These are phyloP conservation scores for Stegodyphus dumicola DNA, from an alignment of 1,140 invertebrate genomes.

Conservation along the genomic window DNA sequence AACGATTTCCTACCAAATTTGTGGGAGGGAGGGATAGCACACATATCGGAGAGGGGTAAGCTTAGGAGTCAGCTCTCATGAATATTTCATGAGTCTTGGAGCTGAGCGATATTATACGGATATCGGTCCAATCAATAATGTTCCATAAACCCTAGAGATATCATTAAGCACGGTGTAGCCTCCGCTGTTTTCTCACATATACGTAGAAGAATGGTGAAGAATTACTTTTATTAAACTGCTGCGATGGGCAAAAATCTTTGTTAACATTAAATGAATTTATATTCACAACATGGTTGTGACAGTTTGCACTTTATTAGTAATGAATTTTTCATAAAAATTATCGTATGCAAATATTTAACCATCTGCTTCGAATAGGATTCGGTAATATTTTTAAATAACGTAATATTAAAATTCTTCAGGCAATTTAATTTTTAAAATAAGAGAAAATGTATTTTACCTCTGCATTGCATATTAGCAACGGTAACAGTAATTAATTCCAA, in stretches of 20 bases:
- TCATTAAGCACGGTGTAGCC: slow-evolving; percentile 27
- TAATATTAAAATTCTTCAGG: no score
- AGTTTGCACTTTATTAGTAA: no score
- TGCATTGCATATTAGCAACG: no score
- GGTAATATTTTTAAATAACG: no score
- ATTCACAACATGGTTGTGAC: background rate
- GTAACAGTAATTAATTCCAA: no score
- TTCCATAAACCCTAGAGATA: slow-evolving; percentile 32
- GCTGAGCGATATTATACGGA: slow-evolving; percentile 42
- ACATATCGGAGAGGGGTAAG: background rate
- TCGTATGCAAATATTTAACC: no score
- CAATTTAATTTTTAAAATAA: no score
- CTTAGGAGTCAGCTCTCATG: slow-evolving; percentile 15
- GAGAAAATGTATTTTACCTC: no score
- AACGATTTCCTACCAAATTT: slow-evolving; percentile 29
- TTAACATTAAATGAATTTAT: background rate
- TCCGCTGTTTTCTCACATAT: background rate
- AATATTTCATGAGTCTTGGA: slow-evolving; percentile 50
- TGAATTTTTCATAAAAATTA: no score
- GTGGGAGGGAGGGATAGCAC: background rate
- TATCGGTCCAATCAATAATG: slow-evolving; percentile 55
- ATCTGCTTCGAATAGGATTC: no score
- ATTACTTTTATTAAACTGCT: background rate
- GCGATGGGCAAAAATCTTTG: background rate
- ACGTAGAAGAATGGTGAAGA: background rate